These are phyloP conservation scores for Presbytis comata DNA, from an alignment of 2,797 vertebrate species.

Conservation along the genomic window DNA sequence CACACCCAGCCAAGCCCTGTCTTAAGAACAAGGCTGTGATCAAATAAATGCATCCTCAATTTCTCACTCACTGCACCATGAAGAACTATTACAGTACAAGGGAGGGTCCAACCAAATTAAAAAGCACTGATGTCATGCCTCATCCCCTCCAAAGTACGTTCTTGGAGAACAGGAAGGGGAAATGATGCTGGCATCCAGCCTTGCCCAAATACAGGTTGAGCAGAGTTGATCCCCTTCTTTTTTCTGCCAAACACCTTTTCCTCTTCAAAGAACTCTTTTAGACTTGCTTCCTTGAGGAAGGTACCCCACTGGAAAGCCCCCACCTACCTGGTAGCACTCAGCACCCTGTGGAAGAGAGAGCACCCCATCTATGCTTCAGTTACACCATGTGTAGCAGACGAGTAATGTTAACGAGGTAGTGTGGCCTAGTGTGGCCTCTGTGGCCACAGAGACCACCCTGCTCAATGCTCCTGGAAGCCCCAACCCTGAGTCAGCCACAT, in stretches of 20 bases:
- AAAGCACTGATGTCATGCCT: not conserved
- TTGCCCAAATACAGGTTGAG: not conserved
- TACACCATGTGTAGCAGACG: not conserved
- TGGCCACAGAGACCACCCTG: not conserved
- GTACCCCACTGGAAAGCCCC: not conserved
- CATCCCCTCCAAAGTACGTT: not conserved
- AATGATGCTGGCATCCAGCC: not conserved
- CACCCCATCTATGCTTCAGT: not conserved
- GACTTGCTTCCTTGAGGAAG: not conserved
- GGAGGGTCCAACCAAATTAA: not conserved
- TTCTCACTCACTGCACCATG: not conserved
- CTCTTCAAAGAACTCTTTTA: not conserved
- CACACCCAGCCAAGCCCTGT: not conserved
- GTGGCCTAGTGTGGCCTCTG: not conserved
- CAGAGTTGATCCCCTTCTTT: not conserved
- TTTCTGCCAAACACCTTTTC: not conserved
- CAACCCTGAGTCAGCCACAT: not conserved
- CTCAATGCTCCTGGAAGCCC: not conserved
- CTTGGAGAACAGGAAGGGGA: not conserved
- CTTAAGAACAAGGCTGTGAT: not conserved
- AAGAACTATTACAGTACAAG: not conserved
- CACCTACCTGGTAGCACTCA: not conserved
- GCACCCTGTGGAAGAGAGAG: not conserved
- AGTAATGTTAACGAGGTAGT: not conserved
- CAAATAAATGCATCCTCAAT: not conserved